phyloP scores from a whole-genome alignment of 2,113 vertebrate species.

The Apus apus region DNA sequence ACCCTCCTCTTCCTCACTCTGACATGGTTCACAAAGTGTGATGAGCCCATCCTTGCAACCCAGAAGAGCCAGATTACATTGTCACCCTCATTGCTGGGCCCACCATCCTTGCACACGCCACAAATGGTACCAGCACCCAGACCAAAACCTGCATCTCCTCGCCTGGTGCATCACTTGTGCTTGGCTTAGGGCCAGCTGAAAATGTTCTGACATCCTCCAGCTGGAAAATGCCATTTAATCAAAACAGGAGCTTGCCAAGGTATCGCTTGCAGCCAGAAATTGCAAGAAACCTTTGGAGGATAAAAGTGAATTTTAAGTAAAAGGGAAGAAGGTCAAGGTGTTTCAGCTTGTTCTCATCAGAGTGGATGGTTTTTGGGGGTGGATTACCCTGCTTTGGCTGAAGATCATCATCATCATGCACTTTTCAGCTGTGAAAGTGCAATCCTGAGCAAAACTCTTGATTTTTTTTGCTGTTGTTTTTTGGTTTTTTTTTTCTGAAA shows the following conservation, averaged over 20 bases:
- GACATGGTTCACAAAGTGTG: fast-evolving
- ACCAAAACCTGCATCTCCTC: not conserved
- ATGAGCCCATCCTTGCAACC: not conserved
- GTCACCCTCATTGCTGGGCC: not conserved
- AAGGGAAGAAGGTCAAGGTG: slow-evolving; percentile 12
- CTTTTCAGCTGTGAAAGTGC: not conserved
- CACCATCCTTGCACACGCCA: not conserved
- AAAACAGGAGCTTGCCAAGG: slow-evolving; percentile 38
- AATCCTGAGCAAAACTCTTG: not conserved
- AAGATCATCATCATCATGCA: not conserved
- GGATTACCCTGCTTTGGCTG: not conserved
- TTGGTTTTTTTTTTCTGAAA: not conserved
- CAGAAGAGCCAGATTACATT: not conserved
- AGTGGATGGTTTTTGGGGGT: fast-evolving
- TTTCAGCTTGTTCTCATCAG: not conserved
- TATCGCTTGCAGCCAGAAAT: slow-evolving; percentile 2
- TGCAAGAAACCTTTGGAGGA: slow-evolving; percentile 14
- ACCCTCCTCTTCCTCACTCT: not conserved
- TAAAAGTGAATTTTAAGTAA: slow-evolving; percentile 23
- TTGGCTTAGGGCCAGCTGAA: slow-evolving; percentile 28
- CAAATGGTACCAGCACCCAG: slow-evolving; percentile 1
- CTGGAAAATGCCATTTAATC: slow-evolving; percentile 54
- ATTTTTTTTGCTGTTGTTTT: not conserved
- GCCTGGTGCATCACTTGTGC: fast-evolving
- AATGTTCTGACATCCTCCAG: slow-evolving; percentile 50